Conservation (phyloP, 2,888 invertebrate genomes). For the Adela reaumurella region DNA sequence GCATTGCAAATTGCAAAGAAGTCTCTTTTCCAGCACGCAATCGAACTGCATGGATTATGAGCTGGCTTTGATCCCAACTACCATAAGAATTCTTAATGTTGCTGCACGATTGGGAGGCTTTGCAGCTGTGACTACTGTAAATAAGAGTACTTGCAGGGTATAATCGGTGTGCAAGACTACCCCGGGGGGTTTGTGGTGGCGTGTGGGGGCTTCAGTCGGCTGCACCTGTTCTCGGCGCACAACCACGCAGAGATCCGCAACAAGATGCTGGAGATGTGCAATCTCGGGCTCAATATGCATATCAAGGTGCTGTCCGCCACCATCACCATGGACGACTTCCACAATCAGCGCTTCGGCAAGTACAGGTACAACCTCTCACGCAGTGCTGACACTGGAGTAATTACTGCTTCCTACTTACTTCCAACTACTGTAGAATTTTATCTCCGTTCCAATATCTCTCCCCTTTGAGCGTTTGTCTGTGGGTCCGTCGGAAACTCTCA, state of each 20-base stretch:
- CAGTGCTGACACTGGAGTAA: slow-evolving; percentile 9
- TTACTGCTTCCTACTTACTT: no score
- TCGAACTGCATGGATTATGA: no score
- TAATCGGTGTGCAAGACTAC: slow-evolving; percentile 75
- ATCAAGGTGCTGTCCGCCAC: slow-evolving; percentile 81
- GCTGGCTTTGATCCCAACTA: no score
- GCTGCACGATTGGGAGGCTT: no score
- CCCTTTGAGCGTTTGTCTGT: no score
- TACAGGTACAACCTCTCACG: no score
- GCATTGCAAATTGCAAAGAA: no score
- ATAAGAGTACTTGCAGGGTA: slow-evolving; percentile 28
- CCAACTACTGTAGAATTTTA: no score
- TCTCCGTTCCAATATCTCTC: no score
- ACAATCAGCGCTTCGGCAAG: slow-evolving; percentile 85
- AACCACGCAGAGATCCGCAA: slow-evolving; percentile 85
- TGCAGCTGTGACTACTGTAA: slow-evolving; percentile 41
- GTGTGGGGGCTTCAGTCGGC: slow-evolving; percentile 84
- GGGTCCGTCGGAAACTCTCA: no score
- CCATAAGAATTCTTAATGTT: no score
- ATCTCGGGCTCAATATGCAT: slow-evolving; percentile 73
- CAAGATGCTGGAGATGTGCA: slow-evolving; percentile 80
- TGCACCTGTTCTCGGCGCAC: slow-evolving; percentile 85
- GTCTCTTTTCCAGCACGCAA: no score
- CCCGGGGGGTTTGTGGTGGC: slow-evolving; percentile 92
- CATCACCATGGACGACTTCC: slow-evolving; percentile 83